A percentile compares a stretch with the other conserved stretches of the same genome.
phyloP scores from a whole-genome alignment of 1,140 invertebrate species.

The Cydia fagiglandana region DNA sequence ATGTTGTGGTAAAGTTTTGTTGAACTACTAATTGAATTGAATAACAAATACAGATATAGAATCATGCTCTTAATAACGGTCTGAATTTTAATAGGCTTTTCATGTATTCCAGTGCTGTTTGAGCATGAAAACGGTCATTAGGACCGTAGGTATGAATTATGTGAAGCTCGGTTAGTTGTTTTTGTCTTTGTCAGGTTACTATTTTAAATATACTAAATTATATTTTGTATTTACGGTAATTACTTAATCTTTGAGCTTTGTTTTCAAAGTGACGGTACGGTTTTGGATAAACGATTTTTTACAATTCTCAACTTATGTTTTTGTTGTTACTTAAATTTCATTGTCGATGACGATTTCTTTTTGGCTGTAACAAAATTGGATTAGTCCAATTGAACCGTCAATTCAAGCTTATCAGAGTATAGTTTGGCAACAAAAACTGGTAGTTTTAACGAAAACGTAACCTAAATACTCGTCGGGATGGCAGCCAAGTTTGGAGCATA shows the following conservation, averaged over 20 bases:
- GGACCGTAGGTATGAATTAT: not conserved
- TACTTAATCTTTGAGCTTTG: too few species aligned
- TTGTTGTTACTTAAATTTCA: not conserved
- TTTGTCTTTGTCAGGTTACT: not conserved
- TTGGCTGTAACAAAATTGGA: not conserved
- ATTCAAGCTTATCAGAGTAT: not conserved
- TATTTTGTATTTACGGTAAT: too few species aligned
- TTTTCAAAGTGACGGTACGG: too few species aligned
- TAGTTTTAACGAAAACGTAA: conserved; percentile 29
- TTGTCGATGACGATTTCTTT: not conserved
- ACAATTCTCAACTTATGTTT: too few species aligned
- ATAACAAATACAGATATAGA: not conserved
- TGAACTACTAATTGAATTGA: not conserved
- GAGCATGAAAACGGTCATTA: not conserved
- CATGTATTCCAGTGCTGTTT: not conserved
- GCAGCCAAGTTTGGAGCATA: not conserved
- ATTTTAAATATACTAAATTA: not conserved
- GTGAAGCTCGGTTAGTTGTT: not conserved
- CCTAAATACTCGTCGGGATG: not conserved
- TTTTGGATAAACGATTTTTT: too few species aligned
- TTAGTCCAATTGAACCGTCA: not conserved
- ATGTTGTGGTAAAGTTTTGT: conserved; percentile 18
- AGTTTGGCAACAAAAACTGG: conserved; percentile 21
- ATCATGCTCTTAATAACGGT: not conserved
- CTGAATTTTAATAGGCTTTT: not conserved